Evolutionary conservation across 2,888 invertebrate genomes (phyloP).

Genomic region (Papilio gigon): DNA sequence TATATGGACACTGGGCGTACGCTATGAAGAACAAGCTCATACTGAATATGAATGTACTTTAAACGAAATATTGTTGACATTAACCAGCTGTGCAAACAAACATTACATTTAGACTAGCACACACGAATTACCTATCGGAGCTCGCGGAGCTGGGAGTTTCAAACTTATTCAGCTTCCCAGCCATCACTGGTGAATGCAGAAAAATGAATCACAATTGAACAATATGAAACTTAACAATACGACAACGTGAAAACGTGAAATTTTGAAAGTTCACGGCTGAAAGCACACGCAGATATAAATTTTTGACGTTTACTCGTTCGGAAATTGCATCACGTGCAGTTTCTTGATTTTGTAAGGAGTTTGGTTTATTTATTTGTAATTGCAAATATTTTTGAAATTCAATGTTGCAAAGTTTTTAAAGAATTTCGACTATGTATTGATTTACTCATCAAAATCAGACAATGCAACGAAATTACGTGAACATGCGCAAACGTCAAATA

Average conservation of each 20-base stretch:
- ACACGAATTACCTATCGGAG: constrained; percentile 90
- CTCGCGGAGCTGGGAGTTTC: constrained; percentile 95
- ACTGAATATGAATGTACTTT: constrained; percentile 60
- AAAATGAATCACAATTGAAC: constrained; percentile 15
- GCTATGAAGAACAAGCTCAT: constrained; percentile 61
- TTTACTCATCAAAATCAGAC: too few species aligned
- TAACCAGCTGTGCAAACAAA: constrained; percentile 79
- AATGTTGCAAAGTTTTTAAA: neutral
- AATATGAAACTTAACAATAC: constrained; percentile 26
- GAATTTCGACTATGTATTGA: neutral
- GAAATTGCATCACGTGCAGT: constrained; percentile 44
- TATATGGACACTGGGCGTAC: constrained; percentile 55
- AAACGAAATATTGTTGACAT: constrained; percentile 63
- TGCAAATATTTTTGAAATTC: neutral
- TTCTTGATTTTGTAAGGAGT: neutral
- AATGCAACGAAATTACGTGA: neutral
- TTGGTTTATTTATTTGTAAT: neutral
- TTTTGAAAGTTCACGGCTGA: constrained; percentile 56
- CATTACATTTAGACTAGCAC: constrained; percentile 66
- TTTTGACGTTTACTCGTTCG: constrained; percentile 55
- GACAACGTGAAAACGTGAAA: constrained; percentile 47
- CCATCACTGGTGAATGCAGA: constrained; percentile 65
- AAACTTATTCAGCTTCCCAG: constrained; percentile 84
- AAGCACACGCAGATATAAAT: constrained; percentile 61
- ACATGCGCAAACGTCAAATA: neutral